These are phyloP conservation scores for Schizopygopsis pylzovi DNA, from an alignment of 2,797 vertebrate genomes.

Conservation along the genomic window DNA sequence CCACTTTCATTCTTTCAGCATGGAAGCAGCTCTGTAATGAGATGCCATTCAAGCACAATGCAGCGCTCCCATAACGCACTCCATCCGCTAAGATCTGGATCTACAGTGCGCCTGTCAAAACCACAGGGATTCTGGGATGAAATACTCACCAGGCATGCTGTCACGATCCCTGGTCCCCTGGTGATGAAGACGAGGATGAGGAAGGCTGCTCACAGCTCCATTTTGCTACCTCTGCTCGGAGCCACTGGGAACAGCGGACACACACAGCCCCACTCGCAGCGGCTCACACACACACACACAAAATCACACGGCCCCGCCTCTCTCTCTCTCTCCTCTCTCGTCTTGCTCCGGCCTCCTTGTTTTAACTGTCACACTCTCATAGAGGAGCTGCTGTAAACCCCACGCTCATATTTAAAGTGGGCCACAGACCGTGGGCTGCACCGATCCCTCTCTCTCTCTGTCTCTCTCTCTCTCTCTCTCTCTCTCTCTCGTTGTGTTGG, in stretches of 20 bases:
- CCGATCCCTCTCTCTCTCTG: neutral
- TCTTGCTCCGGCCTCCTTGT: conserved; percentile 42
- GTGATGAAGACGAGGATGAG: conserved; percentile 46
- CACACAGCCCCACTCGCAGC: conserved; percentile 36
- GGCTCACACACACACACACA: conserved; percentile 33
- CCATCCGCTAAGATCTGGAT: neutral
- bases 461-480: neutral
- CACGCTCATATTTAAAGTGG: conserved; percentile 54
- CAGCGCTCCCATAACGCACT: neutral
- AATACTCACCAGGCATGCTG: conserved; percentile 76
- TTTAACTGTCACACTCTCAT: conserved; percentile 47
- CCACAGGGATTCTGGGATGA: conserved; percentile 25
- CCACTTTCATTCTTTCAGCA: conserved; percentile 13
- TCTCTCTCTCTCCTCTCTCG: conserved; percentile 11
- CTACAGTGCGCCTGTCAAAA: conserved; percentile 9
- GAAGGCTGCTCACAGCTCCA: conserved; percentile 45
- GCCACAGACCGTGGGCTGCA: conserved; percentile 43
- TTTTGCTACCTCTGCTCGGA: conserved; percentile 52
- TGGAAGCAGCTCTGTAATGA: conserved; percentile 30
- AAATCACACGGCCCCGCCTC: conserved; percentile 35
- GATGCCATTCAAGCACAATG: conserved; percentile 49
- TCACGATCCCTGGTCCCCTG: conserved; percentile 53
- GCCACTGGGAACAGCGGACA: conserved; percentile 53
- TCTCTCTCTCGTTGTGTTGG: conserved; percentile 28
- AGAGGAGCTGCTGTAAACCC: conserved; percentile 36